Evolutionary conservation across 2,888 invertebrate species (phyloP).

Genomic region (Anticlea derivata): DNA sequence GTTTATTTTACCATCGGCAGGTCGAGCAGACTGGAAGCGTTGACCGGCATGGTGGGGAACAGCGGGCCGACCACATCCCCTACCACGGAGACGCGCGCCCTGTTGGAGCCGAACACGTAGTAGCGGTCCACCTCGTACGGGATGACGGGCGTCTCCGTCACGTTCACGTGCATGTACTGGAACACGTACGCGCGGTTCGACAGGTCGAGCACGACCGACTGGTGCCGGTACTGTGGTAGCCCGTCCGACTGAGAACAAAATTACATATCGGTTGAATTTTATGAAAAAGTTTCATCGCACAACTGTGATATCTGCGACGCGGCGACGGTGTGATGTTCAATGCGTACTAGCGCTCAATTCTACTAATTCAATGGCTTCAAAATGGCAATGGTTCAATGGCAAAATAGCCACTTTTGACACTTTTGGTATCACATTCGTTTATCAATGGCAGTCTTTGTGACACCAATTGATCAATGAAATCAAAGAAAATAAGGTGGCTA

Average conservation of each 20-base stretch:
- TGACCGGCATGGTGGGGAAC: constrained; percentile 96
- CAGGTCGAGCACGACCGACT: constrained; percentile 95
- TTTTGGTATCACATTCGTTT: too few species aligned
- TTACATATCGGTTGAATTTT: too few species aligned
- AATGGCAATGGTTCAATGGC: too few species aligned
- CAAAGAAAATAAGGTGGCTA: too few species aligned
- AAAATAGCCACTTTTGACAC: too few species aligned
- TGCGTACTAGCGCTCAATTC: too few species aligned
- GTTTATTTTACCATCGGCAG: constrained; percentile 88
- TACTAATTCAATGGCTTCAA: too few species aligned
- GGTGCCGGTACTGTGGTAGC: constrained; percentile 95
- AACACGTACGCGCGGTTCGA: constrained; percentile 96
- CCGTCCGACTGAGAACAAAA: constrained; percentile 88
- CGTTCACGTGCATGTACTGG: constrained; percentile 97
- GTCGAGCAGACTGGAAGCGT: constrained; percentile 90
- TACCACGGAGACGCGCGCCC: constrained; percentile 91
- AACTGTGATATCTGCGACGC: too few species aligned
- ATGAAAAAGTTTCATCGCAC: too few species aligned
- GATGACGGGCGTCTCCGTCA: constrained; percentile 96
- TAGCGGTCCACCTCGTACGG: constrained; percentile 93
- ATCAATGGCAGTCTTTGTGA: too few species aligned
- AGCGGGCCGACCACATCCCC: constrained; percentile 97
- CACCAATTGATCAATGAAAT: too few species aligned
- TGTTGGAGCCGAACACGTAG: constrained; percentile 97
- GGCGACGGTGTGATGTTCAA: too few species aligned